Evolutionary conservation across 2,888 invertebrate genomes (phyloP).

Genomic region (Pachymerium ferrugineum): DNA sequence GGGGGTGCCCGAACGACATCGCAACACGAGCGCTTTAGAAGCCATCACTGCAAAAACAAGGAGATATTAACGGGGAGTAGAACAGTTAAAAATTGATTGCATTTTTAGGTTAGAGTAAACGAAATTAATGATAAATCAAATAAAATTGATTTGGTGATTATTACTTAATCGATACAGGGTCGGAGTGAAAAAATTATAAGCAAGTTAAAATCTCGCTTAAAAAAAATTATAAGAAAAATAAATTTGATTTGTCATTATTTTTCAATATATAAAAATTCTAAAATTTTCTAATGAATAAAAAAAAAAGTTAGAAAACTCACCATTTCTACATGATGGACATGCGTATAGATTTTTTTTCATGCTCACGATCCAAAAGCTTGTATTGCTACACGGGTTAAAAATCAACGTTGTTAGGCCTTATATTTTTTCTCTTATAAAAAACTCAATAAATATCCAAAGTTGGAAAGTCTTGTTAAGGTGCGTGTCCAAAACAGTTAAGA

Average conservation of each 20-base stretch:
- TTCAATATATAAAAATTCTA: not conserved
- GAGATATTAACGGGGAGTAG: not conserved
- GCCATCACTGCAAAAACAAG: conserved; percentile 14
- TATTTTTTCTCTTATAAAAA: not conserved
- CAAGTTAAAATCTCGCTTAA: too few species aligned
- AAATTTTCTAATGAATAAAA: not conserved
- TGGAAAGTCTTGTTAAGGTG: conserved; percentile 20
- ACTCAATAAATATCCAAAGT: not conserved
- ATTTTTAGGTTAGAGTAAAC: not conserved
- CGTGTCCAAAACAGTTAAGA: not conserved
- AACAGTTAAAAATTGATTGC: not conserved
- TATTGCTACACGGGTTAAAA: conserved; percentile 25
- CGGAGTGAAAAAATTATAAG: not conserved
- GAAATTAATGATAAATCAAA: not conserved
- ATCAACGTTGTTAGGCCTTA: conserved; percentile 19
- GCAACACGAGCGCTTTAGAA: not conserved
- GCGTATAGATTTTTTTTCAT: conserved; percentile 25
- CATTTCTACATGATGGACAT: conserved; percentile 28
- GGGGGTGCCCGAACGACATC: conserved; percentile 1
- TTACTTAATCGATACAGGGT: not conserved
- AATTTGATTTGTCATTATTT: not conserved
- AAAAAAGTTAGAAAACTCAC: conserved; percentile 20
- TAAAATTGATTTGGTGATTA: not conserved
- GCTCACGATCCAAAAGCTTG: conserved; percentile 6
- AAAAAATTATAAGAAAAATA: not conserved